These are phyloP conservation scores for Synanthedon vespiformis DNA, from an alignment of 2,888 invertebrate species.

Conservation along the genomic window DNA sequence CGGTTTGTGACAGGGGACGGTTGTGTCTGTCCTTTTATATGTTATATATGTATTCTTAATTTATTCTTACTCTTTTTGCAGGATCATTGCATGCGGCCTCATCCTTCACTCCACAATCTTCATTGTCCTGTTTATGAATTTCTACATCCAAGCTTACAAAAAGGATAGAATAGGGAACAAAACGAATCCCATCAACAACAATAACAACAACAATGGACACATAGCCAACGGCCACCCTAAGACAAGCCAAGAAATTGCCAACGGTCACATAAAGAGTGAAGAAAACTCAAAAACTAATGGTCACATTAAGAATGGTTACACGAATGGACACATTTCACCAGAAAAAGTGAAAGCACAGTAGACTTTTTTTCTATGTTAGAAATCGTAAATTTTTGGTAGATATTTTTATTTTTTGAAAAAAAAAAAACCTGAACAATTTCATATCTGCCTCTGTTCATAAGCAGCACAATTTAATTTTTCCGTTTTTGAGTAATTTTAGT, in stretches of 20 bases:
- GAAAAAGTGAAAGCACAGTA: conserved; percentile 55
- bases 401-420: too few species aligned
- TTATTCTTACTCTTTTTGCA: conserved; percentile 17
- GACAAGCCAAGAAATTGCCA: conserved; percentile 15
- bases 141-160: conserved; percentile 87
- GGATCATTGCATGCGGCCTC: conserved; percentile 78
- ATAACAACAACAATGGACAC: conserved; percentile 22
- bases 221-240: conserved; percentile 7
- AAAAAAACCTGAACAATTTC: too few species aligned
- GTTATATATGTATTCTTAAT: background rate
- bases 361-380: conserved; percentile 5
- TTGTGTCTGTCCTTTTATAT: too few species aligned
- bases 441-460: too few species aligned
- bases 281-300: conserved; percentile 16
- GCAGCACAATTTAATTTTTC: too few species aligned
- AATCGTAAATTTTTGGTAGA: background rate
- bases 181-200: conserved; percentile 26
- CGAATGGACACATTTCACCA: conserved; percentile 28
- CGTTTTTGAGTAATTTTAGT: too few species aligned
- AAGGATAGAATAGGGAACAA: conserved; percentile 24
- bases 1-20: too few species aligned
- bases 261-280: conserved; percentile 5
- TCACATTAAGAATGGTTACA: conserved; percentile 24
- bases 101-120: conserved; percentile 87
- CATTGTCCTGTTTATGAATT: conserved; percentile 90